Conservation (phyloP, 2,888 invertebrate species). For the Luperina testacea region DNA sequence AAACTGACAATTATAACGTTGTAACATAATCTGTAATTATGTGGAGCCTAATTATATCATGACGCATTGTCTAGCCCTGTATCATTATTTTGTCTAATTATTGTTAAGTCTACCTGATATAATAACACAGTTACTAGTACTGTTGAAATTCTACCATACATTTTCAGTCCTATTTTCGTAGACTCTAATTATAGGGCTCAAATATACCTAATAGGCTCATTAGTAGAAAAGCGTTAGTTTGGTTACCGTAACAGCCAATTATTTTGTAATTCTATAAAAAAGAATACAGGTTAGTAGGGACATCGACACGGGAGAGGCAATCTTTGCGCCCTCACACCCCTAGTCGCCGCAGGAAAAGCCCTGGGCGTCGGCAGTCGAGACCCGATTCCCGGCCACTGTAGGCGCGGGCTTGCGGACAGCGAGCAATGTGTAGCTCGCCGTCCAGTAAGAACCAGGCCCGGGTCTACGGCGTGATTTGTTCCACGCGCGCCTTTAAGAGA, state of each 20-base stretch:
- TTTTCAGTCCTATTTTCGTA: slow-evolving; percentile 1
- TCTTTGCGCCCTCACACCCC: no score
- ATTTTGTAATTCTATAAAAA: neutral
- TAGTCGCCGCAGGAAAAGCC: no score
- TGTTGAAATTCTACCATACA: neutral
- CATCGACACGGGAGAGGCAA: no score
- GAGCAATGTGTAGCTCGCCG: no score
- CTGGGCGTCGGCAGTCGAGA: no score
- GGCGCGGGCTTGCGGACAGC: no score
- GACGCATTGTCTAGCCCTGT: neutral
- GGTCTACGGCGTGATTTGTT: no score
- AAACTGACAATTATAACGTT: neutral
- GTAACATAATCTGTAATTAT: slow-evolving; percentile 6
- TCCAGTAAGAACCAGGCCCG: no score
- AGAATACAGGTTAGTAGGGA: neutral
- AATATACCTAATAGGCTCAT: slow-evolving; percentile 30
- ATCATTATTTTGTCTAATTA: slow-evolving; percentile 14
- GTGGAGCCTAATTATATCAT: neutral
- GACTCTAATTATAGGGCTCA: neutral
- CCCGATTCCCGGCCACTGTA: no score
- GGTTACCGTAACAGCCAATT: neutral
- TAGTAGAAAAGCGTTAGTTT: slow-evolving; percentile 1
- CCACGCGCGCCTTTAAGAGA: no score
- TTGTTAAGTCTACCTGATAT: neutral
- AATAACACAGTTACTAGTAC: slow-evolving; percentile 7